Percentiles rank a stretch among this genome's conserved stretches.
phyloP scores from a whole-genome alignment of 2,888 invertebrate species.

The Cantharis nigra region DNA sequence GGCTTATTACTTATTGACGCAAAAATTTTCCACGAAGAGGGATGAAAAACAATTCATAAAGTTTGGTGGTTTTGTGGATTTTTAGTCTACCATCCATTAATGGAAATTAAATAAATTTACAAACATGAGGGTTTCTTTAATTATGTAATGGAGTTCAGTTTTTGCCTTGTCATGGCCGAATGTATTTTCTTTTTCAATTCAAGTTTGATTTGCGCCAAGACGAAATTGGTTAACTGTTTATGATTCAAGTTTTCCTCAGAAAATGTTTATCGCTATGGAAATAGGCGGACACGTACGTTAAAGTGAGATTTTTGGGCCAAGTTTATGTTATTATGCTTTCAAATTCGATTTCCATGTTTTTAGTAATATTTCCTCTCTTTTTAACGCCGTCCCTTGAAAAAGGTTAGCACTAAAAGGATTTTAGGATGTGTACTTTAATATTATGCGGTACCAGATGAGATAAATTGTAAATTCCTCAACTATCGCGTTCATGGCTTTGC shows the following conservation, averaged over 20 bases:
- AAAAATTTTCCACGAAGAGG: neutral
- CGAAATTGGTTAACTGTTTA: conserved; percentile 3
- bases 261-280: conserved; percentile 12
- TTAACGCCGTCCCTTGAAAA: conserved; percentile 5
- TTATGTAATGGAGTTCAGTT: conserved; percentile 13
- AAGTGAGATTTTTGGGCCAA: conserved; percentile 27
- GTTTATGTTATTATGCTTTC: conserved; percentile 30
- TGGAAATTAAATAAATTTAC: neutral
- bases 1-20: neutral
- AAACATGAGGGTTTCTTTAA: conserved; percentile 12
- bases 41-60: neutral
- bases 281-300: conserved; percentile 19
- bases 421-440: conserved; percentile 19
- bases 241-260: conserved; percentile 2
- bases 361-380: conserved; percentile 4
- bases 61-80: neutral
- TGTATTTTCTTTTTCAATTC: neutral
- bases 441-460: conserved; percentile 18
- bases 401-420: conserved; percentile 20
- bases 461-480: conserved; percentile 30
- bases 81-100: neutral
- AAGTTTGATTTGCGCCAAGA: neutral
- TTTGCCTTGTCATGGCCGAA: neutral
- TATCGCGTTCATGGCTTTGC: conserved; percentile 22
- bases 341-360: conserved; percentile 19